Evolutionary conservation across 2,113 vertebrate genomes (phyloP).

Genomic region (Poeciliopsis retropinna): DNA sequence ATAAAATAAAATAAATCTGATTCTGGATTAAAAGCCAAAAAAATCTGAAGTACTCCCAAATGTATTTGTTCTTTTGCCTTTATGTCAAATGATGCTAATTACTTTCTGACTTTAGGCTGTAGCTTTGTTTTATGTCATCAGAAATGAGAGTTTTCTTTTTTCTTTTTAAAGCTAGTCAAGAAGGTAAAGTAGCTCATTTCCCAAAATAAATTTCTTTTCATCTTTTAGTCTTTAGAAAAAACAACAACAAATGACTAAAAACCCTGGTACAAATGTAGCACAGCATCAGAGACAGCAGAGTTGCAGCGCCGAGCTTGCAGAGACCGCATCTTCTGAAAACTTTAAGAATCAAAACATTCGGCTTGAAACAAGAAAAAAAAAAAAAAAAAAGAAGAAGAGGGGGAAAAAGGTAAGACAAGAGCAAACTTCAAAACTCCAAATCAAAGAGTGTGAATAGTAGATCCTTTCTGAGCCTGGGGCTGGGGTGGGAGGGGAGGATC

Average conservation of each 20-base stretch:
- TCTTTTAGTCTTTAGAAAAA: slow-evolving; percentile 1
- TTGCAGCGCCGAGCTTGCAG: slow-evolving; percentile 19
- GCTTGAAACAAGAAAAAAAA: slow-evolving; percentile 49
- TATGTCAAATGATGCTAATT: neutral
- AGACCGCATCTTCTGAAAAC: slow-evolving; percentile 37
- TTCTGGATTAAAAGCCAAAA: too few species aligned
- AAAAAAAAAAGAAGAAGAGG: slow-evolving; percentile 7
- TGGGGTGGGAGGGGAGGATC: slow-evolving; percentile 40
- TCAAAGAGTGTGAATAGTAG: slow-evolving; percentile 68
- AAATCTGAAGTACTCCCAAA: neutral
- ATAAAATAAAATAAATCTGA: too few species aligned
- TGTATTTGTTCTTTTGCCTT: neutral
- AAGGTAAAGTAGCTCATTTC: neutral
- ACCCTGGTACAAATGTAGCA: slow-evolving; percentile 9
- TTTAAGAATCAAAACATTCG: slow-evolving; percentile 55
- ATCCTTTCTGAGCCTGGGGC: slow-evolving; percentile 54
- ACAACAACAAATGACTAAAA: slow-evolving; percentile 7
- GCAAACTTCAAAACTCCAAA: slow-evolving; percentile 69
- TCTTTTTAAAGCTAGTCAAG: neutral
- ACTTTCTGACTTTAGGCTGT: neutral
- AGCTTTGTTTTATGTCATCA: neutral
- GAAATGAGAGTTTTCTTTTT: neutral
- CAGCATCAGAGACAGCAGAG: slow-evolving; percentile 26
- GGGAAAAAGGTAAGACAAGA: slow-evolving; percentile 54
- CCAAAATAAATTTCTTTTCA: slow-evolving; percentile 10